These are phyloP conservation scores for Agapetus fuscipes DNA, from an alignment of 2,888 invertebrate species.

Conservation along the genomic window DNA sequence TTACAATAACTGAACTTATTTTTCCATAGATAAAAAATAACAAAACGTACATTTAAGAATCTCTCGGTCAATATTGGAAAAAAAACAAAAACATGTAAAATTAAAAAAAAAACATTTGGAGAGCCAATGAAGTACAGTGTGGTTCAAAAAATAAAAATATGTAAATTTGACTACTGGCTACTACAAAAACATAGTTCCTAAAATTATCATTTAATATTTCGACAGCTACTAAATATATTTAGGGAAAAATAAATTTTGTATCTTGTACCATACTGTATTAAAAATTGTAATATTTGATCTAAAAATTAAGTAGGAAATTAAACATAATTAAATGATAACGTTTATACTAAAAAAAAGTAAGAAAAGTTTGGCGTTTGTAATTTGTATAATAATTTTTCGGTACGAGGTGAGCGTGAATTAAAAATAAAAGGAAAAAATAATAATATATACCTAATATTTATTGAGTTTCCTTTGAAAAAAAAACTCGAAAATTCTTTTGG, in stretches of 20 bases:
- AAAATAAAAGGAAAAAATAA: constrained; percentile 7
- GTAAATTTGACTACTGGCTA: not conserved
- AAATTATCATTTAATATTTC: not conserved
- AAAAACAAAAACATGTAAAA: too few species aligned
- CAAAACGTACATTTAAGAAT: not conserved
- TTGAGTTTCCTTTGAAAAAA: constrained; percentile 24
- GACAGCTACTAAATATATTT: not conserved
- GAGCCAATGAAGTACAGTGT: not conserved
- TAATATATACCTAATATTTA: constrained; percentile 20
- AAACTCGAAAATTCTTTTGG: constrained; percentile 23
- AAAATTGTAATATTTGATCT: constrained; percentile 7
- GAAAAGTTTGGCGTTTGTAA: constrained; percentile 32
- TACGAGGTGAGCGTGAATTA: constrained; percentile 18
- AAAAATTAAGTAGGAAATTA: constrained; percentile 12
- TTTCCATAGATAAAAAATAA: not conserved
- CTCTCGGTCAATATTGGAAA: constrained; percentile 20
- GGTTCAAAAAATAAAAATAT: not conserved
- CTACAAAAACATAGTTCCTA: constrained; percentile 17
- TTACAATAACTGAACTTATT: not conserved
- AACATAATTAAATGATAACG: constrained; percentile 4
- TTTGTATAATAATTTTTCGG: too few species aligned
- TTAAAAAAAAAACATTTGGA: not conserved
- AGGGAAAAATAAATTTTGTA: not conserved
- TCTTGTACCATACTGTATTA: not conserved
- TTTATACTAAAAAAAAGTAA: not conserved